phyloP scores from a whole-genome alignment of 2,888 invertebrate species.

The Protodeltote pygarga region DNA sequence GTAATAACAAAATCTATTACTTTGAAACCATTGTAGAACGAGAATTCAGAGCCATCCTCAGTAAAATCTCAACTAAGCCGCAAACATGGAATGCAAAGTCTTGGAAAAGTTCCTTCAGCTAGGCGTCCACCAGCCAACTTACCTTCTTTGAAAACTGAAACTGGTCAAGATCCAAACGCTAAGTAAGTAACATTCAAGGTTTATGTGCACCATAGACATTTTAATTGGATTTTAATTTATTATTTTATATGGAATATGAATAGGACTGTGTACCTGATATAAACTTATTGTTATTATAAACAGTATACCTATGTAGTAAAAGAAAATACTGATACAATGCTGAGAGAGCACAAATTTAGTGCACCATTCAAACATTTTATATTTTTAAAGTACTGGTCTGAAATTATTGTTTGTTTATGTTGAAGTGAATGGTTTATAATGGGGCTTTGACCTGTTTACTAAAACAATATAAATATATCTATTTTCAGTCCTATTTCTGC shows the following conservation, averaged over 20 bases:
- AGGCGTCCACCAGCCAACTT: conserved; percentile 99
- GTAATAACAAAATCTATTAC: not conserved
- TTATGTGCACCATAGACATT: no score
- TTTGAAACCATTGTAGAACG: conserved; percentile 35
- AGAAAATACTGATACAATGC: no score
- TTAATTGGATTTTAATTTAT: no score
- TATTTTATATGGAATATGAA: no score
- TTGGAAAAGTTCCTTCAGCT: conserved; percentile 99
- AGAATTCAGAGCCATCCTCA: conserved; percentile 93
- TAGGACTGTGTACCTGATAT: no score
- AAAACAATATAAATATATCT: conserved; percentile 22
- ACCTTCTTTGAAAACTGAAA: conserved; percentile 99
- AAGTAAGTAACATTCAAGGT: conserved; percentile 69
- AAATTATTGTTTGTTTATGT: no score
- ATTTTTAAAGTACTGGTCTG: no score
- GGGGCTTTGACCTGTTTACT: conserved; percentile 32
- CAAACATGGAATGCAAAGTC: conserved; percentile 99
- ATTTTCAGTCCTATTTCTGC: conserved; percentile 78
- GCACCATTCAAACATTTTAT: no score
- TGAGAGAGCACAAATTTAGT: no score
- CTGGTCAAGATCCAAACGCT: conserved; percentile 83
- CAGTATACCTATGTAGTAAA: no score
- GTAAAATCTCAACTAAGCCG: conserved; percentile 96
- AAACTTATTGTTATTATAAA: no score
- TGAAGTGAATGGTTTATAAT: conserved; percentile 19